Evolutionary conservation across 2,888 invertebrate genomes (phyloP).

Genomic region (Eubasilissa splendida): DNA sequence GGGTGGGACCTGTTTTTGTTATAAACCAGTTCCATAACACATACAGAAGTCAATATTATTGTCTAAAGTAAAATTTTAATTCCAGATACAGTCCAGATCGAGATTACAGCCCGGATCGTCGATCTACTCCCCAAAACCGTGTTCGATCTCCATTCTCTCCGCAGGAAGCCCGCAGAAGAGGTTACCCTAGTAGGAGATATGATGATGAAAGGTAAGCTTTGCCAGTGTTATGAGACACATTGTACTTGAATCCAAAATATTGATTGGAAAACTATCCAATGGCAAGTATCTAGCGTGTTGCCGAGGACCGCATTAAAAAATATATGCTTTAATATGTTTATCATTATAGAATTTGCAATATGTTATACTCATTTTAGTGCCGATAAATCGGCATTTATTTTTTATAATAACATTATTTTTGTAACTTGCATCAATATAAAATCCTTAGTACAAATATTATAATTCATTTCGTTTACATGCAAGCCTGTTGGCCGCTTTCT

Average conservation of each 20-base stretch:
- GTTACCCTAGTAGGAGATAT: conserved; percentile 52
- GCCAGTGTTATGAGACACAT: too few species aligned
- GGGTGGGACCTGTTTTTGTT: too few species aligned
- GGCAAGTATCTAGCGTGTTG: too few species aligned
- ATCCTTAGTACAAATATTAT: too few species aligned
- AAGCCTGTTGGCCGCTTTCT: not conserved
- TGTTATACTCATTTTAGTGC: not conserved
- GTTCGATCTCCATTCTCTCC: conserved; percentile 55
- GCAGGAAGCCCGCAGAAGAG: conserved; percentile 49
- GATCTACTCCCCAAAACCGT: conserved; percentile 44
- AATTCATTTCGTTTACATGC: not conserved
- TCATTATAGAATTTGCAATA: not conserved
- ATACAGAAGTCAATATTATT: too few species aligned
- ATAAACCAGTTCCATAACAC: too few species aligned
- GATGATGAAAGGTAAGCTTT: conserved; percentile 53
- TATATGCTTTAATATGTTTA: not conserved
- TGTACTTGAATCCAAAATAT: too few species aligned
- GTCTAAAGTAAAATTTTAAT: conserved; percentile 19
- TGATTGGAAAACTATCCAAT: too few species aligned
- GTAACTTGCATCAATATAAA: too few species aligned
- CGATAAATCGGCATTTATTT: too few species aligned
- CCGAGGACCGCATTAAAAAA: too few species aligned
- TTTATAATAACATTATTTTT: too few species aligned
- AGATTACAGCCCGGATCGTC: conserved; percentile 51
- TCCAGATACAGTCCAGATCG: conserved; percentile 54